Percentiles rank a stretch among this genome's conserved stretches.
These are phyloP conservation scores for Epicampocera succincta DNA, from an alignment of 2,888 invertebrate species.

Conservation along the genomic window DNA sequence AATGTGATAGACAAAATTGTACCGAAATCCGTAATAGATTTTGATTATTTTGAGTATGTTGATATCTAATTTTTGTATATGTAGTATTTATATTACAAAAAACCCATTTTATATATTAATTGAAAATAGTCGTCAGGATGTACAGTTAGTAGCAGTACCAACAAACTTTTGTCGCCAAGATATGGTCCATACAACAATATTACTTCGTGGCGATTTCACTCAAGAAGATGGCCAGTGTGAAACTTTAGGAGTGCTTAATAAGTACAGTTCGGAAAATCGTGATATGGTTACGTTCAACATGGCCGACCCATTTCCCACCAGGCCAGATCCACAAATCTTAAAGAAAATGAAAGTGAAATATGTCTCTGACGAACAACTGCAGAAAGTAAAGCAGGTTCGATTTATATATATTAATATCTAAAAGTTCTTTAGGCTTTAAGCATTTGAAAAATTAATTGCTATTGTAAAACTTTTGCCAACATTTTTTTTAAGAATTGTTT, in stretches of 20 bases:
- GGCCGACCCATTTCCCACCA: slow-evolving; percentile 84
- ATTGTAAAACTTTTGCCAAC: no score
- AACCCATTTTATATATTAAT: slow-evolving; percentile 73
- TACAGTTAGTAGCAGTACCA: slow-evolving; percentile 88
- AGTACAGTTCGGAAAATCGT: slow-evolving; percentile 84
- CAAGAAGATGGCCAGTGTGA: slow-evolving; percentile 80
- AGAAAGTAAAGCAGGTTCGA: slow-evolving; percentile 82
- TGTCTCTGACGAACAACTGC: slow-evolving; percentile 82
- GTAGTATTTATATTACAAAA: not conserved
- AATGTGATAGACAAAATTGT: slow-evolving; percentile 86
- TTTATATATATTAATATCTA: not conserved
- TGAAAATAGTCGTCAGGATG: slow-evolving; percentile 73
- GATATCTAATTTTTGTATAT: not conserved
- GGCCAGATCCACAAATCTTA: slow-evolving; percentile 84
- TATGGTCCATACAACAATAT: slow-evolving; percentile 81
- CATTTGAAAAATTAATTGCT: no score
- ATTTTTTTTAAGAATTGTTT: not conserved
- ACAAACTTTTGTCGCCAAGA: slow-evolving; percentile 90
- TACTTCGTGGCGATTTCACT: slow-evolving; percentile 76
- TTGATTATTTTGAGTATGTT: slow-evolving; percentile 83
- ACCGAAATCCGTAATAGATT: slow-evolving; percentile 83
- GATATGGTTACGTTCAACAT: slow-evolving; percentile 85
- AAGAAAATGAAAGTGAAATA: slow-evolving; percentile 83
- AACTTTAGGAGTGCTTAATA: slow-evolving; percentile 83
- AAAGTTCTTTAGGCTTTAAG: not conserved